Evolutionary conservation across 1,140 invertebrate genomes (phyloP).

Genomic region (Hypsibius dujardini): DNA sequence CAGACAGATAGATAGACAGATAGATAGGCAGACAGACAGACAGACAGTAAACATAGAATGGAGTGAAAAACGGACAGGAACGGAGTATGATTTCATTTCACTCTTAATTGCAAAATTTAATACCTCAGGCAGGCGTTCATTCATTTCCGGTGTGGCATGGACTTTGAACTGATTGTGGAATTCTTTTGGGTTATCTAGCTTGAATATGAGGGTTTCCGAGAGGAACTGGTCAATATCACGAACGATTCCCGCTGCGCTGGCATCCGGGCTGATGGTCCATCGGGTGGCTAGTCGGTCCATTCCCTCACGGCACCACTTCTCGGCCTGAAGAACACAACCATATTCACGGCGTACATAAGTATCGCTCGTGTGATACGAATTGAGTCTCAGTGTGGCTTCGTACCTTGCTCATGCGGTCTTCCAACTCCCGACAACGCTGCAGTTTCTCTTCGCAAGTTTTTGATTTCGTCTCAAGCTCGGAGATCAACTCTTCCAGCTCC

Average conservation of each 20-base stretch:
- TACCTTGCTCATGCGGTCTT: slow-evolving; percentile 4
- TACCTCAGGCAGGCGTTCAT: slow-evolving; percentile 13
- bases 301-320: slow-evolving; percentile 10
- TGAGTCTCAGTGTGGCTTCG: not conserved
- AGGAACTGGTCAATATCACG: slow-evolving; percentile 11
- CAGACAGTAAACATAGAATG: no score
- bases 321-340: slow-evolving; percentile 9
- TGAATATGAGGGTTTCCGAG: not conserved
- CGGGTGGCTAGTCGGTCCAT: slow-evolving; percentile 4
- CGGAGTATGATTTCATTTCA: not conserved
- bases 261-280: not conserved
- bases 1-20: no score
- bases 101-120: not conserved
- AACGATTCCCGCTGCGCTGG: not conserved
- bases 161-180: slow-evolving; percentile 13
- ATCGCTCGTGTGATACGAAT: not conserved
- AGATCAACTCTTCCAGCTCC: slow-evolving; percentile 1
- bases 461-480: not conserved
- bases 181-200: slow-evolving; percentile 13
- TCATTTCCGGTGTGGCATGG: slow-evolving; percentile 10
- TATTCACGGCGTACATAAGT: not conserved
- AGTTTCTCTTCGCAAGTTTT: slow-evolving; percentile 6
- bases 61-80: no score
- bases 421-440: not conserved
- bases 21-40: no score